These are phyloP conservation scores for Drosophila sucinea DNA, from an alignment of 1,140 invertebrate species.

Conservation along the genomic window DNA sequence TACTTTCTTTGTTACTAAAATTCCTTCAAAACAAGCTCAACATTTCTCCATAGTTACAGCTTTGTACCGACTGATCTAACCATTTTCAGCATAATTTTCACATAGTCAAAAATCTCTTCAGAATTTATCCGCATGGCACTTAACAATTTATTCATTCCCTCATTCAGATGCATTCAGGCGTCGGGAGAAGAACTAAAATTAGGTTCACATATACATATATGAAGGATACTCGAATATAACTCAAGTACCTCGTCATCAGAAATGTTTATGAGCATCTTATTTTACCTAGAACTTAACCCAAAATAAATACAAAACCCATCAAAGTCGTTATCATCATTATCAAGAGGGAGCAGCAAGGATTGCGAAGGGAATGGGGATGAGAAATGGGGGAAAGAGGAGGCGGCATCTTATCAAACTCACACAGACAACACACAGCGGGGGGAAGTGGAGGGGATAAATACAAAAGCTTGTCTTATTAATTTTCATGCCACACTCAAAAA, in stretches of 20 bases:
- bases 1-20: too few species aligned
- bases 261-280: background rate
- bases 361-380: slow-evolving; percentile 1
- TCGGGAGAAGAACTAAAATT: background rate
- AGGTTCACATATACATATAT: background rate
- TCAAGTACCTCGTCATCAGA: background rate
- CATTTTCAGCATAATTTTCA: too few species aligned
- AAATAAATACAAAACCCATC: slow-evolving; percentile 40
- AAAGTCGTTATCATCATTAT: slow-evolving; percentile 19
- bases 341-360: background rate
- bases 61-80: too few species aligned
- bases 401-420: slow-evolving; percentile 49
- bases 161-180: background rate
- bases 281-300: slow-evolving; percentile 20
- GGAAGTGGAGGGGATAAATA: background rate
- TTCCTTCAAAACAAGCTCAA: too few species aligned
- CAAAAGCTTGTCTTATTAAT: slow-evolving; percentile 60
- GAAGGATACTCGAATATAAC: slow-evolving; percentile 1
- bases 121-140: background rate
- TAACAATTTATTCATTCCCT: background rate
- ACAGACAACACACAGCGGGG: slow-evolving; percentile 26
- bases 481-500: slow-evolving; percentile 35
- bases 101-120: background rate
- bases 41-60: too few species aligned
- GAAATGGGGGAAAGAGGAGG: background rate